A percentile compares a stretch with the other conserved stretches of the same genome.
phyloP scores from a whole-genome alignment of 2,888 invertebrate genomes.

The Melangyna quadrimaculata region DNA sequence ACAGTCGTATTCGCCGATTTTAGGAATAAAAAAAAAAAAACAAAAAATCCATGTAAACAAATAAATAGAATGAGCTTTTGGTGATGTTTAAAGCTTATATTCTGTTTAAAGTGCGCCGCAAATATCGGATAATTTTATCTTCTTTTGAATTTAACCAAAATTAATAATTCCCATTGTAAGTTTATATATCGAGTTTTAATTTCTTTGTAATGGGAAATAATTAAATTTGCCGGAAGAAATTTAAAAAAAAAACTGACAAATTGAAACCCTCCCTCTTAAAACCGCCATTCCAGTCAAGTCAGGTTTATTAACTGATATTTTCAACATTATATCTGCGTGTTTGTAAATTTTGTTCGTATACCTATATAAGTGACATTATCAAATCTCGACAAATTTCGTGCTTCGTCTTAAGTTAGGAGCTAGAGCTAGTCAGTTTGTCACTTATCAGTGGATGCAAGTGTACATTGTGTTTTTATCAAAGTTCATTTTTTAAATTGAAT shows the following conservation, averaged over 20 bases:
- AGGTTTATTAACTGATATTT: not conserved
- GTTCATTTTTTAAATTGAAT: not conserved
- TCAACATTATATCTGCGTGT: not conserved
- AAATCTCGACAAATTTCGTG: not conserved
- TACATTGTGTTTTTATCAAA: not conserved
- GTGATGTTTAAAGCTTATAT: slow-evolving; percentile 2
- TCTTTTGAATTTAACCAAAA: not conserved
- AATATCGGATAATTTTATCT: slow-evolving; percentile 7
- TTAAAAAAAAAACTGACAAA: not conserved
- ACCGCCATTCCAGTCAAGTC: not conserved
- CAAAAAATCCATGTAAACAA: slow-evolving; percentile 2
- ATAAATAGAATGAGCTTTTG: not conserved
- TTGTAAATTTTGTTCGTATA: not conserved
- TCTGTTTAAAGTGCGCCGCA: slow-evolving; percentile 21
- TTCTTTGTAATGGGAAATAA: not conserved
- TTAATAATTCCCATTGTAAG: too few relatives aligned
- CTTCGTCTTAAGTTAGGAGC: not conserved
- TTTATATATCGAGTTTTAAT: not conserved
- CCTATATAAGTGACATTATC: not conserved
- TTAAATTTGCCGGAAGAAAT: slow-evolving; percentile 11
- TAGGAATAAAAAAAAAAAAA: not conserved
- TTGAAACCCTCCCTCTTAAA: not conserved
- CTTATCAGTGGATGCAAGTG: not conserved
- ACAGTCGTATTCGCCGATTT: not conserved
- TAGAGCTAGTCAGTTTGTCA: too few relatives aligned